Conservation (phyloP, 2,888 invertebrate genomes). For the Masnerella sp. region DNA sequence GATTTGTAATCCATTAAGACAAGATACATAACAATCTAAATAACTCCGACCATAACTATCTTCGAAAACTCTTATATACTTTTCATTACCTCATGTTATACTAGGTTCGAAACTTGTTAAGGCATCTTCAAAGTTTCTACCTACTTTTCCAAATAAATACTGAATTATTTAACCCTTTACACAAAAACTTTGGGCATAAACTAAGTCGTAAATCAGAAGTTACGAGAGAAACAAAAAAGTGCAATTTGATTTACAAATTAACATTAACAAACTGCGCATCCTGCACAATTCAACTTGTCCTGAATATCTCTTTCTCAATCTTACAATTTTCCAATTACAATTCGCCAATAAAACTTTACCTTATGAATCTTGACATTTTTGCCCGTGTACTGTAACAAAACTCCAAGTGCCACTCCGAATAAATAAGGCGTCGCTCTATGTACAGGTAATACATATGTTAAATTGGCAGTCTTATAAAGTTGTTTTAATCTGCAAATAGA, state of each 20-base stretch:
- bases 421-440: conserved; percentile 84
- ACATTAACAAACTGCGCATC: background rate
- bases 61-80: conserved; percentile 42
- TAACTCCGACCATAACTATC: conserved; percentile 39
- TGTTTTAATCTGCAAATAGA: conserved; percentile 81
- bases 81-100: conserved; percentile 51
- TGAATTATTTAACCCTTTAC: conserved; percentile 43
- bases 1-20: conserved; percentile 11
- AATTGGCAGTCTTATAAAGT: conserved; percentile 83
- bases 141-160: conserved; percentile 36
- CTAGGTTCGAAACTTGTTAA: conserved; percentile 42
- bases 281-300: no score
- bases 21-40: conserved; percentile 28
- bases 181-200: conserved; percentile 36
- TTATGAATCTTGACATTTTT: conserved; percentile 75
- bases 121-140: conserved; percentile 34
- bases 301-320: no score
- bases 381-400: conserved; percentile 79
- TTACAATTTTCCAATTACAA: no score
- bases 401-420: conserved; percentile 82
- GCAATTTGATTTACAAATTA: conserved; percentile 11
- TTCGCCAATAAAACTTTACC: no score
- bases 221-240: conserved; percentile 14
- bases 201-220: conserved; percentile 28
- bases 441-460: conserved; percentile 81